Conservation (phyloP, 2,888 invertebrate genomes). For the Dusona sp. region DNA sequence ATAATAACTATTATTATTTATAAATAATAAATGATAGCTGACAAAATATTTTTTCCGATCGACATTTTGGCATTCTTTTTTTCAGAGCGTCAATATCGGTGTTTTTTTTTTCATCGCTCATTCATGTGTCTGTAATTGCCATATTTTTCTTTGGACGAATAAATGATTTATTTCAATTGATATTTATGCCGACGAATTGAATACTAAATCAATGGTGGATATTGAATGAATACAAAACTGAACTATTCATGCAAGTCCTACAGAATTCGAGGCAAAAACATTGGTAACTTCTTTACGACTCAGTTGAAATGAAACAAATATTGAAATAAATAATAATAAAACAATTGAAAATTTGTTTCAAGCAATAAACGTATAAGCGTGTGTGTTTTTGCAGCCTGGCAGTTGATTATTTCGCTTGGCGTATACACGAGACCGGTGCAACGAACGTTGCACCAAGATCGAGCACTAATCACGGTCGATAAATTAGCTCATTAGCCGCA, state of each 20-base stretch:
- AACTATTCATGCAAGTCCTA: background rate
- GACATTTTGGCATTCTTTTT: background rate
- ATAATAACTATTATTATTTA: no score
- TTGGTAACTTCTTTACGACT: background rate
- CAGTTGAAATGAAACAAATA: background rate
- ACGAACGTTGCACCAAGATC: slow-evolving; percentile 49
- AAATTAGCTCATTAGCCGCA: slow-evolving; percentile 38
- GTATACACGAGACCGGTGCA: background rate
- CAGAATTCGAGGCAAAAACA: background rate
- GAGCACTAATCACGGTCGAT: slow-evolving; percentile 31
- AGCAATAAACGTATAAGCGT: background rate
- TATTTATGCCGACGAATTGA: background rate
- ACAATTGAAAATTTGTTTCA: background rate
- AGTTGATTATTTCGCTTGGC: background rate
- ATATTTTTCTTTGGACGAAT: background rate
- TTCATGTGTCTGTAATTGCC: no score
- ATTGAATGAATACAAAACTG: background rate
- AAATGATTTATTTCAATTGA: background rate
- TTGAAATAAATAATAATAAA: background rate
- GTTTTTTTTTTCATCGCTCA: no score
- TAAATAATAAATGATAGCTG: no score
- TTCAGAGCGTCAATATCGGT: background rate
- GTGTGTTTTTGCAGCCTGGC: background rate
- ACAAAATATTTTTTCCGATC: background rate
- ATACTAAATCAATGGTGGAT: background rate